A percentile compares a stretch with the other conserved stretches of the same genome.
Conservation (phyloP, 2,797 vertebrate species). For the Pangasius macronema region DNA sequence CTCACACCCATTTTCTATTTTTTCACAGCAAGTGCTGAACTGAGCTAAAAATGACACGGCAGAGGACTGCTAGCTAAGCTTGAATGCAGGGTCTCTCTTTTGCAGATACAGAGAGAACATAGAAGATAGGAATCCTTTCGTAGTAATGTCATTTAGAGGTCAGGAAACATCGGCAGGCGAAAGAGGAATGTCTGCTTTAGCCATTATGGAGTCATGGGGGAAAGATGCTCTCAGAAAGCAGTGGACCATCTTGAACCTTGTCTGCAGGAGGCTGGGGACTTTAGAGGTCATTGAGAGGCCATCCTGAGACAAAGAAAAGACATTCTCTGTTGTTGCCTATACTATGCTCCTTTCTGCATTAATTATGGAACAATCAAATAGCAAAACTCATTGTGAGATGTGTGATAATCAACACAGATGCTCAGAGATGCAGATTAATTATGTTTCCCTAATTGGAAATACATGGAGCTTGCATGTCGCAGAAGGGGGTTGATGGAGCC, state of each 20-base stretch:
- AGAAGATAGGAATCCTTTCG: conserved; percentile 18
- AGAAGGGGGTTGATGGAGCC: conserved; percentile 14
- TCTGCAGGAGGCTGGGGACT: not conserved
- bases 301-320: conserved; percentile 17
- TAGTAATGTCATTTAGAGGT: conserved; percentile 46
- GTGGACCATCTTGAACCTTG: not conserved
- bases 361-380: conserved; percentile 13
- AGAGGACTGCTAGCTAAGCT: conserved; percentile 44
- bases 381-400: not conserved
- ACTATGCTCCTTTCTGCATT: not conserved
- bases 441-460: not conserved
- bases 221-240: conserved; percentile 9
- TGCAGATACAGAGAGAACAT: conserved; percentile 22
- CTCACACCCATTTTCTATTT: conserved; percentile 17
- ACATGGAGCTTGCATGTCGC: conserved; percentile 9
- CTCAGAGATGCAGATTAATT: conserved; percentile 1
- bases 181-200: conserved; percentile 27
- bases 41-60: conserved; percentile 51
- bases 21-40: conserved; percentile 46
- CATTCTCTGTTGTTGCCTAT: not conserved
- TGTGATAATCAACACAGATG: not conserved
- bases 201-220: conserved; percentile 18
- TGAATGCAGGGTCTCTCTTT: conserved; percentile 34
- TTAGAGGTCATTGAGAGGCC: conserved; percentile 24
- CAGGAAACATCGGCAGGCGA: conserved; percentile 28